Evolutionary conservation across 2,888 invertebrate genomes (phyloP), one percentile per base, ranked within the genome.

Genomic region (Drosophila anomelani): DNA sequence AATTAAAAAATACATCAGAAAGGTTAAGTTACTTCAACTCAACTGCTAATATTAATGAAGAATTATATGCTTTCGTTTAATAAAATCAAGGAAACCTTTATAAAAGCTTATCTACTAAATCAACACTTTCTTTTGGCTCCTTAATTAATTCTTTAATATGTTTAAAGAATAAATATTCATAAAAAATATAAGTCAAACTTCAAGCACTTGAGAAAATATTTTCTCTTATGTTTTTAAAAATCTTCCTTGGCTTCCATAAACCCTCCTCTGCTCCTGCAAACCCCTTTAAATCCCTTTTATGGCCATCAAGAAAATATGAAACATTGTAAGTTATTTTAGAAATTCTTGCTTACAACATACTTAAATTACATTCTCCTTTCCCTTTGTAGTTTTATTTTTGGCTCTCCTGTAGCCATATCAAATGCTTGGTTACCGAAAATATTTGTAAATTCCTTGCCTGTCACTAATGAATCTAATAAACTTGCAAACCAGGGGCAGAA

Each of bases 391-490:
- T 41, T 15, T 41, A 39, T 41, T 39, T 47, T 59, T 23, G 60
- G 41, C 34, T 26, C 9, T n/a, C 13, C 13, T n/a, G 39, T 6
- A 49, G 23, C 32, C 56, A 39, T 32, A 56, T 34, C 20, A 34
- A 39, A 29, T 36, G 15, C 26, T 36, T 60, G 41, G 29, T 36
- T 29, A 15, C 32, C 41, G 3, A 36, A 51, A 43, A 20, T 34
- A 58, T 32, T 61, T 20, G n/a, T 29, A 61, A 49, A 61, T 61
- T 62, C 47, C 23, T 4, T 4, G 29, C 4, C 17, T 29, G 47
- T 36, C 26, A 62, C 13, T 43, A 36, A 43, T 29, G 23, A 36
- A 61, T 49, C 39, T 64, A 64, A 64, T 64, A 64, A 64, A 62
- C 41, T 43, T 26, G 41, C 13, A 34, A 43, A 34, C 12, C 34